phyloP scores from a whole-genome alignment of 2,888 invertebrate genomes.

The Oscheius sp. region DNA sequence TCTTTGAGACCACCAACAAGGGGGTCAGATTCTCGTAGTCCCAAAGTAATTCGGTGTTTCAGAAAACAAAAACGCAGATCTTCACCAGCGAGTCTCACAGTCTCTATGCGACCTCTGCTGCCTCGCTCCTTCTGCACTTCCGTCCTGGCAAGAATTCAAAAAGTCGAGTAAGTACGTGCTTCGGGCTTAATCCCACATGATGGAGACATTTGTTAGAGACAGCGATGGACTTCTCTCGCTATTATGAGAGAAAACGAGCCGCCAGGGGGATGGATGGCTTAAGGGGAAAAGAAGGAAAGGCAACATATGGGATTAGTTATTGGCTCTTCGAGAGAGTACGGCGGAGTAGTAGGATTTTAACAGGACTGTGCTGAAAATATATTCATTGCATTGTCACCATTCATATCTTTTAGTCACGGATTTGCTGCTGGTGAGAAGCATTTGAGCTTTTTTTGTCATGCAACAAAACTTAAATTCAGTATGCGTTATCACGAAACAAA shows the following conservation, averaged over 20 bases:
- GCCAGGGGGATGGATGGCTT: slow-evolving; percentile 5
- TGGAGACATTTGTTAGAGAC: slow-evolving; percentile 27
- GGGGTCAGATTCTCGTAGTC: slow-evolving; percentile 9
- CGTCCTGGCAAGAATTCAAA: slow-evolving; percentile 47
- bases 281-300: not conserved
- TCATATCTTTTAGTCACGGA: too few relatives aligned
- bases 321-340: too few relatives aligned
- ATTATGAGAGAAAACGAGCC: slow-evolving; percentile 15
- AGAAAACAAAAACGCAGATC: slow-evolving; percentile 49
- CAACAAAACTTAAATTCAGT: too few relatives aligned
- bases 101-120: slow-evolving; percentile 47
- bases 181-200: slow-evolving; percentile 14
- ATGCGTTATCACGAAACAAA: too few relatives aligned
- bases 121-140: slow-evolving; percentile 52
- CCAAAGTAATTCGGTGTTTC: slow-evolving; percentile 21
- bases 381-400: too few relatives aligned
- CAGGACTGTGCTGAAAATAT: not conserved
- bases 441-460: too few relatives aligned
- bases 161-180: slow-evolving; percentile 12
- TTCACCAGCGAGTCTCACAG: slow-evolving; percentile 47
- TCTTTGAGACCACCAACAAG: slow-evolving; percentile 50
- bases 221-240: slow-evolving; percentile 20
- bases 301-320: not conserved
- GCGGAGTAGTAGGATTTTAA: too few relatives aligned
- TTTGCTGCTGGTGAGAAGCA: too few relatives aligned